phyloP scores from a whole-genome alignment of 2,797 vertebrate genomes.

The Manis javanica region DNA sequence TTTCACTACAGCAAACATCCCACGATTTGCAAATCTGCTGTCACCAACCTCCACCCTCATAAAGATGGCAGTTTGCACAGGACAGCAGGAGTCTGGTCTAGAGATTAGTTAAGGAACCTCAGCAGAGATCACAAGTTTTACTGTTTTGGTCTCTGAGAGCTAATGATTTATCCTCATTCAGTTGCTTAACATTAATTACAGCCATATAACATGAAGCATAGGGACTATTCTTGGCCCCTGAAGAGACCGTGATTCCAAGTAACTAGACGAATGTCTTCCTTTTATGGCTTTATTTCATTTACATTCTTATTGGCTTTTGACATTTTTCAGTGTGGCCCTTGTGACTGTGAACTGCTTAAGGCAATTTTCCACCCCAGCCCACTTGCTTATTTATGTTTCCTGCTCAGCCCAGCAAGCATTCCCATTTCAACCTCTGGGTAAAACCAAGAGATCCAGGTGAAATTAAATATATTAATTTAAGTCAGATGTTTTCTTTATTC shows the following conservation, averaged over 20 bases:
- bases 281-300: slow-evolving; percentile 47
- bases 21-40: background rate
- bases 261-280: background rate
- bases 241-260: background rate
- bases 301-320: background rate
- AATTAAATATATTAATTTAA: background rate
- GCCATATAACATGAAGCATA: background rate
- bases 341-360: background rate
- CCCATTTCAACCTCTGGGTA: background rate
- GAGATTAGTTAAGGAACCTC: background rate
- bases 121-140: background rate
- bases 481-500: background rate
- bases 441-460: background rate
- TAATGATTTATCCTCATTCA: slow-evolving; percentile 2
- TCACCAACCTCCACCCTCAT: background rate
- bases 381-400: slow-evolving; percentile 26
- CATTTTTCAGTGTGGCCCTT: slow-evolving; percentile 22
- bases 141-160: background rate
- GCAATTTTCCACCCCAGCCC: background rate
- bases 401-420: background rate
- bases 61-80: background rate
- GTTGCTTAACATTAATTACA: background rate
- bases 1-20: background rate
- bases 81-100: background rate
- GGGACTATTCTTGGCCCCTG: background rate